phyloP scores from a whole-genome alignment of 2,797 vertebrate genomes.

The Scolopax bukidnonensis region DNA sequence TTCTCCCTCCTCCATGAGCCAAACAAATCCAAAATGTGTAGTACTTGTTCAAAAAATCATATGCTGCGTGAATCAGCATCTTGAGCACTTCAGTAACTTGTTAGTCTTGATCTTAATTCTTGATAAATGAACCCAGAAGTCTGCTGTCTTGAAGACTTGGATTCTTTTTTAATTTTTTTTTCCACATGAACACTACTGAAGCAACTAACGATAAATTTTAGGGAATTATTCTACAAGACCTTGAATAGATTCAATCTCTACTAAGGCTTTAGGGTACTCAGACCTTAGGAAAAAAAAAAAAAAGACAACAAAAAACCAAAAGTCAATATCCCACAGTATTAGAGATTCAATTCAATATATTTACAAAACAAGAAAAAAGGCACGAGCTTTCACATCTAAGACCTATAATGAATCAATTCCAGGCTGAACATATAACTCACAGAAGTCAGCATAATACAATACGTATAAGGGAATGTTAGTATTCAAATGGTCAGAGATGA shows the following conservation, averaged over 20 bases:
- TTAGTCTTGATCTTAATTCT: background rate
- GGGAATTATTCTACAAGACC: background rate
- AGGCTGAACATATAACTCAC: background rate
- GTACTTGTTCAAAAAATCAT: background rate
- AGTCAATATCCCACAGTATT: background rate
- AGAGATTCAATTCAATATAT: background rate
- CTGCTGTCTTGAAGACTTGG: background rate
- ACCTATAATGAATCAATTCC: background rate
- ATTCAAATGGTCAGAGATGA: background rate
- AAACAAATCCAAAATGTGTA: background rate
- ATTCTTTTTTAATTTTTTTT: background rate
- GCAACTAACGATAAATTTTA: background rate
- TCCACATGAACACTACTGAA: background rate
- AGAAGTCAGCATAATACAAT: fast-evolving
- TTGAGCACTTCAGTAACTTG: background rate
- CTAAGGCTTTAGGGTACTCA: background rate
- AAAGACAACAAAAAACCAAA: background rate
- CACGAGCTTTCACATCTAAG: background rate
- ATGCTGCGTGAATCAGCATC: background rate
- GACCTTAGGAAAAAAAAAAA: background rate
- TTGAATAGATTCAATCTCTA: background rate
- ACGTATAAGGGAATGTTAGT: fast-evolving
- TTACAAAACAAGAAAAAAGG: background rate
- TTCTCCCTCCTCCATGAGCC: background rate
- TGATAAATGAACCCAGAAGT: background rate